Evolutionary conservation across 1,140 invertebrate genomes (phyloP).

Genomic region (Drosophila nikananu): DNA sequence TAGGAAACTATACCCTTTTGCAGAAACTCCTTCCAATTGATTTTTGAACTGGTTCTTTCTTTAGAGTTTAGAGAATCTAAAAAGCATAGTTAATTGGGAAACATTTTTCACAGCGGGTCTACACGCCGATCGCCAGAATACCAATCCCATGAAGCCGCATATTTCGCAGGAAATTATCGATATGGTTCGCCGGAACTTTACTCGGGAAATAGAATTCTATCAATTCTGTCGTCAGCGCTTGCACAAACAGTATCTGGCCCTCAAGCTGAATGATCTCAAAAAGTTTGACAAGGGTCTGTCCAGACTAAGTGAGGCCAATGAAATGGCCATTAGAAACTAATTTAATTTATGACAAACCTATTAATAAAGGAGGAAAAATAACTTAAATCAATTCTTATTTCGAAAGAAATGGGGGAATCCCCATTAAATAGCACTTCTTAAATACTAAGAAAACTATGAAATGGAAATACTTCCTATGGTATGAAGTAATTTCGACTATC

Average conservation of each 20-base stretch:
- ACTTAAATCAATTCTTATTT: neutral
- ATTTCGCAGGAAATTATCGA: conserved; percentile 93
- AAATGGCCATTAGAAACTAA: conserved; percentile 54
- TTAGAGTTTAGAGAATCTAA: neutral
- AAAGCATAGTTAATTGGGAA: neutral
- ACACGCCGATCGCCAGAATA: conserved; percentile 42
- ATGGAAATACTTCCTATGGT: neutral
- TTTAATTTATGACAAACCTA: conserved; percentile 3
- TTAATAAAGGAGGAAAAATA: conserved; percentile 18
- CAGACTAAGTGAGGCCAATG: conserved; percentile 32
- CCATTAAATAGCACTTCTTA: too few relatives aligned
- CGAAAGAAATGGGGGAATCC: neutral
- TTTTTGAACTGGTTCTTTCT: neutral
- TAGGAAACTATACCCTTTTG: neutral
- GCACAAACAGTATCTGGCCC: conserved; percentile 91
- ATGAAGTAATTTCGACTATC: too few relatives aligned
- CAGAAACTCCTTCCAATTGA: neutral
- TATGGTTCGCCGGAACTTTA: conserved; percentile 93
- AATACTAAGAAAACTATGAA: neutral
- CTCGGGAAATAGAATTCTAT: conserved; percentile 96
- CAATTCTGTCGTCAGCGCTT: conserved; percentile 95
- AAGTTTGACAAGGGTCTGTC: conserved; percentile 55
- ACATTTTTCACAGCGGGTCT: conserved; percentile 86
- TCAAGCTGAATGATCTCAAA: conserved; percentile 75
- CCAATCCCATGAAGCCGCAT: conserved; percentile 89